These are phyloP conservation scores for Manis crassicaudata DNA, from an alignment of 2,797 vertebrate genomes.

Conservation along the genomic window DNA sequence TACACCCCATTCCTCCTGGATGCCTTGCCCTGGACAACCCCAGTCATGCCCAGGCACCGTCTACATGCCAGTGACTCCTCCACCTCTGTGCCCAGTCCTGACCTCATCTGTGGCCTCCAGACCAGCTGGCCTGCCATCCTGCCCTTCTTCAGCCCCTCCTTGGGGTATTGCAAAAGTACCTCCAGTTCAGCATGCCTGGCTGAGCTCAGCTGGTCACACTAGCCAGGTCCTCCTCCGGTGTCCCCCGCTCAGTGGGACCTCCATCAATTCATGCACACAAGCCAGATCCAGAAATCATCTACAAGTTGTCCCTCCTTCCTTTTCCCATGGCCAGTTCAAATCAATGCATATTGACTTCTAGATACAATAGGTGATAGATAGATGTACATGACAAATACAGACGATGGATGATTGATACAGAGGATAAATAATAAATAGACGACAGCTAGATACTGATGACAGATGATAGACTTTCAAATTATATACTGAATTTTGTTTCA, in stretches of 20 bases:
- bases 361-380: not conserved
- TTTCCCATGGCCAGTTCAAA: not conserved
- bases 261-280: not conserved
- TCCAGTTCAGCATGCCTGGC: not conserved
- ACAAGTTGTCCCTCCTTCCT: not conserved
- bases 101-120: not conserved
- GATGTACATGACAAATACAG: too few relatives aligned
- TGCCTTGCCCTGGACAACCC: not conserved
- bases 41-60: accelerated
- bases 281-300: too few relatives aligned
- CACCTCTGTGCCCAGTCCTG: not conserved
- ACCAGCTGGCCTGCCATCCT: not conserved
- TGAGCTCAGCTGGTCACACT: not conserved
- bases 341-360: not conserved
- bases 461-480: not conserved
- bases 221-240: not conserved
- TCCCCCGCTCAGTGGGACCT: not conserved
- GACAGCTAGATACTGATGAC: too few relatives aligned
- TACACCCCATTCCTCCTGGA: not conserved
- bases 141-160: not conserved
- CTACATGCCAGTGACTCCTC: not conserved
- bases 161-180: not conserved
- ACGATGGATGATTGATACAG: not conserved
- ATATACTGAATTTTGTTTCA: not conserved
- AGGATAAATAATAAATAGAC: too few relatives aligned